These are phyloP conservation scores for Incurvaria masculella DNA, from an alignment of 2,888 invertebrate species.

Conservation along the genomic window DNA sequence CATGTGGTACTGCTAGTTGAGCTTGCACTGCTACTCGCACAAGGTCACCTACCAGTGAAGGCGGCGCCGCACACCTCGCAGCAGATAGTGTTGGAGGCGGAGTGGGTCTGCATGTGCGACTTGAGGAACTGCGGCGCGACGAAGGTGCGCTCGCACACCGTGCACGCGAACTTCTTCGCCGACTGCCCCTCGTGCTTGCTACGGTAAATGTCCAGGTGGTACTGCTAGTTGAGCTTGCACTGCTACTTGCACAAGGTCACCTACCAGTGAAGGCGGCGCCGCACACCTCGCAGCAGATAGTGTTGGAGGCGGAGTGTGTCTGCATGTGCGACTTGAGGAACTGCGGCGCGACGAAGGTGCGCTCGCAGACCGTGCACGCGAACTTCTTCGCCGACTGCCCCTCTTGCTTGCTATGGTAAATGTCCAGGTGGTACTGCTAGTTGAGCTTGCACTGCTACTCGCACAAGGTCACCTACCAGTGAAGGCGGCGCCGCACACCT, in stretches of 20 bases:
- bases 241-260: slow-evolving; percentile 50
- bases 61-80: slow-evolving; percentile 46
- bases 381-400: slow-evolving; percentile 42
- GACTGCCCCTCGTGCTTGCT: slow-evolving; percentile 45
- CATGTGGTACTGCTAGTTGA: slow-evolving; percentile 47
- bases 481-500: slow-evolving; percentile 44
- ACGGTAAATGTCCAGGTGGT: slow-evolving; percentile 45
- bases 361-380: slow-evolving; percentile 44
- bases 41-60: too few relatives aligned
- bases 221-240: slow-evolving; percentile 49
- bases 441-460: too few relatives aligned
- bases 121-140: slow-evolving; percentile 49
- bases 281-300: slow-evolving; percentile 48
- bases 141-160: slow-evolving; percentile 45
- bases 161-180: slow-evolving; percentile 43
- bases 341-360: slow-evolving; percentile 47
- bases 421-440: slow-evolving; percentile 47
- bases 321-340: slow-evolving; percentile 51
- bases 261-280: slow-evolving; percentile 40
- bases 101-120: slow-evolving; percentile 50
- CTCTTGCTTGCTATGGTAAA: slow-evolving; percentile 47
- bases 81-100: slow-evolving; percentile 40
- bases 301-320: slow-evolving; percentile 40
- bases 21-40: slow-evolving; percentile 47
- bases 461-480: slow-evolving; percentile 43